Percentiles rank a stretch among this genome's conserved stretches.
phyloP scores from a whole-genome alignment of 2,113 vertebrate genomes.

The Mustelus asterias region DNA sequence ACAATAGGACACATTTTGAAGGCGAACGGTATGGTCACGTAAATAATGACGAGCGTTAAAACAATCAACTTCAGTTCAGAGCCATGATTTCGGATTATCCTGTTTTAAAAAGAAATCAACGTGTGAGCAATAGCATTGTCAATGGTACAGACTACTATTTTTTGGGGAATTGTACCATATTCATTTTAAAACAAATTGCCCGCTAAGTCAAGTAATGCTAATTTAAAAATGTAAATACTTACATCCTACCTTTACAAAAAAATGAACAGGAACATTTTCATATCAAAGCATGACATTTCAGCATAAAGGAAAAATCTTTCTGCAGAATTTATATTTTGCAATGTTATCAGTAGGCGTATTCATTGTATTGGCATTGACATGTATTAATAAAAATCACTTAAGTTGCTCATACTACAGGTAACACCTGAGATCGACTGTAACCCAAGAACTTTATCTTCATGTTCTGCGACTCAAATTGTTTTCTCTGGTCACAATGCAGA shows the following conservation, averaged over 20 bases:
- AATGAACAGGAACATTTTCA: neutral
- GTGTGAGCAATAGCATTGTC: neutral
- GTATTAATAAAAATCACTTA: neutral
- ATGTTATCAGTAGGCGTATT: neutral
- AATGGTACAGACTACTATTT: neutral
- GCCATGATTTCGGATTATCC: neutral
- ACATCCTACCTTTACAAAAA: neutral
- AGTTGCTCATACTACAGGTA: neutral
- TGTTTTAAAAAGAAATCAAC: neutral
- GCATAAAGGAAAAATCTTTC: neutral
- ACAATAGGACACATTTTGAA: slow-evolving; percentile 53
- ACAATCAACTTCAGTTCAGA: slow-evolving; percentile 42
- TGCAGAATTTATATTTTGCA: neutral
- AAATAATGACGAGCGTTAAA: slow-evolving; percentile 45
- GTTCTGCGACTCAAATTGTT: neutral
- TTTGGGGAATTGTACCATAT: neutral
- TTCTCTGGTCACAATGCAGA: neutral
- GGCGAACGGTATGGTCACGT: slow-evolving; percentile 52
- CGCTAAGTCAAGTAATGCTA: neutral
- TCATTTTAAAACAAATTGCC: neutral
- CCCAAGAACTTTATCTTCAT: neutral
- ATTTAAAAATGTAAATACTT: neutral
- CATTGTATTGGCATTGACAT: neutral
- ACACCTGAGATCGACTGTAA: neutral
- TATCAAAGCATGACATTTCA: neutral